Conservation (phyloP, 2,113 vertebrate species). For the Neolamprologus variostigma region DNA sequence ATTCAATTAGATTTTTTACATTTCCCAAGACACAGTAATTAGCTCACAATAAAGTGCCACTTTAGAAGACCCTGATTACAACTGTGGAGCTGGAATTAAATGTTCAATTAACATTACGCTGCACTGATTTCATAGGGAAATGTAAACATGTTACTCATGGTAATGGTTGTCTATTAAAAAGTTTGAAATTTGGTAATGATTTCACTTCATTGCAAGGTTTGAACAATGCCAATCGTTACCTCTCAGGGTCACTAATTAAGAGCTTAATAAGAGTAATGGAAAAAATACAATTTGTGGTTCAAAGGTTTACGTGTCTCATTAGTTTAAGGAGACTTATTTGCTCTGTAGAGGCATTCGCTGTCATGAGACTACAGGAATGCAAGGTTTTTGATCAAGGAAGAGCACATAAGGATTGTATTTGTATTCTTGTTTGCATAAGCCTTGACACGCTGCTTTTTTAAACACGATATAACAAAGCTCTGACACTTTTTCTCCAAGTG, state of each 20-base stretch:
- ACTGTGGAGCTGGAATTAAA: background rate
- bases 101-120: background rate
- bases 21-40: conserved; percentile 29
- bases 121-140: background rate
- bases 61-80: background rate
- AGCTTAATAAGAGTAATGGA: background rate
- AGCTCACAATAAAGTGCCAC: background rate
- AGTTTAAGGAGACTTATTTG: background rate
- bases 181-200: background rate
- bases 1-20: conserved; percentile 15
- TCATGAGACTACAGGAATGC: background rate
- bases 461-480: background rate
- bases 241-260: background rate
- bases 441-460: background rate
- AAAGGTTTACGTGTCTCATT: background rate
- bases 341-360: background rate
- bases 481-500: background rate
- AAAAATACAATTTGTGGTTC: background rate
- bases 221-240: background rate
- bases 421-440: background rate
- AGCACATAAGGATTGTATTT: background rate
- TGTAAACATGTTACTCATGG: background rate
- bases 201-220: background rate
- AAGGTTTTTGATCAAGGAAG: background rate
- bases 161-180: background rate